Conservation (phyloP, 2,113 vertebrate genomes). For the Lota lota region DNA sequence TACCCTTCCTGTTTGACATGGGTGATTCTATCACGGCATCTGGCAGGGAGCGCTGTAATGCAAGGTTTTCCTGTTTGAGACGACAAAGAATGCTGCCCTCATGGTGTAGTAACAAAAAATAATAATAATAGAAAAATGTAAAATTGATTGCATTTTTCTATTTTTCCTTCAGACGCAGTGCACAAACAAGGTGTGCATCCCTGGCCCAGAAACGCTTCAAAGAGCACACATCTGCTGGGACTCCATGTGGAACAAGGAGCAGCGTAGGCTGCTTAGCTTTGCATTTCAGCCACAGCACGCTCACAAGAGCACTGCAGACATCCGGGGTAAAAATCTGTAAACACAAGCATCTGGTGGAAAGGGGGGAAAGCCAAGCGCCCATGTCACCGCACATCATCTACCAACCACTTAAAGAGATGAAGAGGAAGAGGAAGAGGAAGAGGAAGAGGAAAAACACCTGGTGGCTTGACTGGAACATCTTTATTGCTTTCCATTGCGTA, state of each 20-base stretch:
- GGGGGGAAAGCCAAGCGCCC: conserved; percentile 7
- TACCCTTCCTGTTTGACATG: conserved; percentile 75
- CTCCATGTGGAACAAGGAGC: conserved; percentile 75
- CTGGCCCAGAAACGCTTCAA: conserved; percentile 80
- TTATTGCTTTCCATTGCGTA: too few relatives aligned
- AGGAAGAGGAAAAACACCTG: not conserved
- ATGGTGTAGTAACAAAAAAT: conserved; percentile 54
- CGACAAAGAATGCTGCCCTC: conserved; percentile 73
- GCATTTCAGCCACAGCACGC: conserved; percentile 72
- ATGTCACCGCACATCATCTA: conserved; percentile 24
- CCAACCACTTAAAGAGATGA: not conserved
- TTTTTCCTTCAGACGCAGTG: conserved; percentile 57
- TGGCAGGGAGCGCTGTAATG: conserved; percentile 69
- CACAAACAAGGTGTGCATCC: conserved; percentile 78
- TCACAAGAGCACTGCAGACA: conserved; percentile 59
- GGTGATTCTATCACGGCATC: conserved; percentile 73
- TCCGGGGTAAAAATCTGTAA: conserved; percentile 51
- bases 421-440: not conserved
- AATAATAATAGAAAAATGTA: conserved; percentile 65
- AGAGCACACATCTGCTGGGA: conserved; percentile 77
- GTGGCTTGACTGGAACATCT: too few relatives aligned
- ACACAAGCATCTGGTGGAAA: conserved; percentile 16
- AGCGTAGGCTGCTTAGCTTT: conserved; percentile 76
- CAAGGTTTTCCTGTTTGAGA: conserved; percentile 71
- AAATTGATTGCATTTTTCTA: conserved; percentile 28